These are phyloP conservation scores for Drosophila albomicans DNA, from an alignment of 1,140 invertebrate species.

Conservation along the genomic window DNA sequence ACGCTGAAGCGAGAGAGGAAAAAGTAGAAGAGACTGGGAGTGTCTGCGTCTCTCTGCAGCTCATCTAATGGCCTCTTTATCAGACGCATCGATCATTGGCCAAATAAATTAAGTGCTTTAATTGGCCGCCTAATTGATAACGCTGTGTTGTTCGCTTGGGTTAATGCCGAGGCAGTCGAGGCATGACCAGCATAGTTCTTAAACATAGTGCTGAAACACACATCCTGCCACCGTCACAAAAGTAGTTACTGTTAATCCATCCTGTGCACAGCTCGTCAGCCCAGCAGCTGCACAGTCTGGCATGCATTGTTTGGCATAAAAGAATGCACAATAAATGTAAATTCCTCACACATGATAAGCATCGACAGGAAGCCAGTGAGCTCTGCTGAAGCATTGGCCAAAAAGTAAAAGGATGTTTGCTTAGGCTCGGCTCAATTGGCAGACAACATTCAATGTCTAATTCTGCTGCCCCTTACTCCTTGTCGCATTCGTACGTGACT, in stretches of 20 bases:
- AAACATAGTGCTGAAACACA: slow-evolving; percentile 14
- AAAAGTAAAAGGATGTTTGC: slow-evolving; percentile 73
- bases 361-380: slow-evolving; percentile 67
- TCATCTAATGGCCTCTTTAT: slow-evolving; percentile 51
- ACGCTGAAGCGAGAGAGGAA: background rate
- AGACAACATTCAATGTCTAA: slow-evolving; percentile 13
- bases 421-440: slow-evolving; percentile 62
- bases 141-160: slow-evolving; percentile 15
- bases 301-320: slow-evolving; percentile 40
- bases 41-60: background rate
- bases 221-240: slow-evolving; percentile 31
- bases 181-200: slow-evolving; percentile 2
- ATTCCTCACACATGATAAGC: slow-evolving; percentile 62
- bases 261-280: slow-evolving; percentile 31
- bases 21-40: background rate
- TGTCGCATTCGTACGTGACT: slow-evolving; percentile 63
- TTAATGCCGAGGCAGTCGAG: background rate
- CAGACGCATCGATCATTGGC: slow-evolving; percentile 28
- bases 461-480: slow-evolving; percentile 53
- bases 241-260: slow-evolving; percentile 55
- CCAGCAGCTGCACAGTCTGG: slow-evolving; percentile 48
- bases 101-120: slow-evolving; percentile 58
- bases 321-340: slow-evolving; percentile 54
- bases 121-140: slow-evolving; percentile 54
- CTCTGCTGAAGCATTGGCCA: slow-evolving; percentile 50